phyloP scores from a whole-genome alignment of 2,797 vertebrate genomes.

The Urosaurus nigricauda region DNA sequence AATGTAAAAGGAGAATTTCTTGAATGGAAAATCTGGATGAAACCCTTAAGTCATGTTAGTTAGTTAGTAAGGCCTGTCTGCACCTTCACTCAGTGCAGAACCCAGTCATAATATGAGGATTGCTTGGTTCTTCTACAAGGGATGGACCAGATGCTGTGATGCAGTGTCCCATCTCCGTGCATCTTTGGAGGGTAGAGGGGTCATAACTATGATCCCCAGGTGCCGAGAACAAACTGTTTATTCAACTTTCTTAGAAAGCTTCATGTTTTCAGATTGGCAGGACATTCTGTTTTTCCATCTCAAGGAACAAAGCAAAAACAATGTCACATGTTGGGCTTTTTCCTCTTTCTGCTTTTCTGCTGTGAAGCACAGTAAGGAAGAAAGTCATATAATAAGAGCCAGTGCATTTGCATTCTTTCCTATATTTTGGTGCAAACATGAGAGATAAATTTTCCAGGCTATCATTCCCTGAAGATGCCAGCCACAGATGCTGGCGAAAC shows the following conservation, averaged over 20 bases:
- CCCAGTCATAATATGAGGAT: background rate
- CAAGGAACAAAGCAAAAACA: slow-evolving; percentile 41
- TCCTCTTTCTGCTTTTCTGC: slow-evolving; percentile 5
- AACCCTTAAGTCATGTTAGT: background rate
- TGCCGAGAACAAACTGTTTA: slow-evolving; percentile 29
- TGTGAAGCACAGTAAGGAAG: slow-evolving; percentile 17
- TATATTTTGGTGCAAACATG: background rate
- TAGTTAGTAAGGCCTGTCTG: background rate
- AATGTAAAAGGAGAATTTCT: too few species aligned
- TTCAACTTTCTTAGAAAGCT: slow-evolving; percentile 33
- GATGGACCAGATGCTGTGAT: background rate
- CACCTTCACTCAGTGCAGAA: background rate
- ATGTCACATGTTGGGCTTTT: background rate
- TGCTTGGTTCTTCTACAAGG: background rate
- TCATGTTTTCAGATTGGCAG: slow-evolving; percentile 17
- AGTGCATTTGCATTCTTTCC: background rate
- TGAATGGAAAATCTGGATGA: background rate
- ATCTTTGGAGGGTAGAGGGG: background rate
- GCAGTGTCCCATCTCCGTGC: background rate
- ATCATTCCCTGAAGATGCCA: too few species aligned
- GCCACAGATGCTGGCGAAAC: too few species aligned
- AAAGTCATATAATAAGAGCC: background rate
- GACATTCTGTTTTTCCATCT: slow-evolving; percentile 38
- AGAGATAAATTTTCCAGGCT: fast-evolving
- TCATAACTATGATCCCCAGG: slow-evolving; percentile 24